Conservation (phyloP, 2,888 invertebrate species). For the Xestobium rufovillosum region DNA sequence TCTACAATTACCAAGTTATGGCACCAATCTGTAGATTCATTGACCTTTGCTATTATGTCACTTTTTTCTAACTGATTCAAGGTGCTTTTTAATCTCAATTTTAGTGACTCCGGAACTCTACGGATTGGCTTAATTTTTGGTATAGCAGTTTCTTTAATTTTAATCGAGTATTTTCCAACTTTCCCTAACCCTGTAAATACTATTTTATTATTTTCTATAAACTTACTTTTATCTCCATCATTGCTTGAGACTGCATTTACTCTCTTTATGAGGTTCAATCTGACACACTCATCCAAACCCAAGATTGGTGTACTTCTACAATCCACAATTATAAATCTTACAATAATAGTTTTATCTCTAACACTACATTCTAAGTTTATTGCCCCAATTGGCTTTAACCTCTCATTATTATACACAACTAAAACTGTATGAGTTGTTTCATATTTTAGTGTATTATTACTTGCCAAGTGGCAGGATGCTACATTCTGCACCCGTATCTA, state of each 20-base stretch:
- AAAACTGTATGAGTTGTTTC: too few species aligned
- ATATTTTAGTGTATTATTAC: conserved; percentile 3
- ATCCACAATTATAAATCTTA: too few species aligned
- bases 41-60: conserved; percentile 18
- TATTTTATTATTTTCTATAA: conserved; percentile 10
- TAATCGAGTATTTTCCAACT: conserved; percentile 12
- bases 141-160: conserved; percentile 12
- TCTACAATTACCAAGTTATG: conserved; percentile 21
- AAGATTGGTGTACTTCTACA: conserved; percentile 3
- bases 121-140: conserved; percentile 13
- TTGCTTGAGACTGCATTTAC: too few species aligned
- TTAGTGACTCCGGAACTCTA: conserved; percentile 17
- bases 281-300: conserved; percentile 1
- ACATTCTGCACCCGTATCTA: conserved; percentile 11
- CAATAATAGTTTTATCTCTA: too few species aligned
- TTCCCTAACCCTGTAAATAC: conserved; percentile 16
- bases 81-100: conserved; percentile 15
- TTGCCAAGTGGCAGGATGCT: neutral
- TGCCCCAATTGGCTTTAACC: too few species aligned
- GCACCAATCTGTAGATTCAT: conserved; percentile 20
- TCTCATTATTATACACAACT: too few species aligned
- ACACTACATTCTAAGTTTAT: too few species aligned
- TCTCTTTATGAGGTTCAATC: conserved; percentile 11
- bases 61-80: conserved; percentile 15
- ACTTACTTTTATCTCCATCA: neutral